These are phyloP conservation scores for Furcula furcula DNA, from an alignment of 2,888 invertebrate species.

Conservation along the genomic window DNA sequence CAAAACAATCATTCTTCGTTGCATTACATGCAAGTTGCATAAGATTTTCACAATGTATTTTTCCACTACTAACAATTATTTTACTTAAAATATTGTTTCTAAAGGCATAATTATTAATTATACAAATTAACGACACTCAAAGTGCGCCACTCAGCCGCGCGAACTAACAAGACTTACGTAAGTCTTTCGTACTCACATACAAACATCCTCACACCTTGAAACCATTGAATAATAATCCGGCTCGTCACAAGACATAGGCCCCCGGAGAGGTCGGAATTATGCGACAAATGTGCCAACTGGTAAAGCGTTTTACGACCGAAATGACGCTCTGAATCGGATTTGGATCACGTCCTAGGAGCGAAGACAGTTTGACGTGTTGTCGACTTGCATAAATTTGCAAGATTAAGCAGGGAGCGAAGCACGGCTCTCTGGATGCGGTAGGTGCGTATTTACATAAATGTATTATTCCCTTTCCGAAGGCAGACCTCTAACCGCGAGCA, in stretches of 20 bases:
- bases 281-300: constrained; percentile 73
- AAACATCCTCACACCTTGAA: constrained; percentile 36
- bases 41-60: no score
- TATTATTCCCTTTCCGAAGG: constrained; percentile 56
- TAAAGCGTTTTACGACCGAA: constrained; percentile 73
- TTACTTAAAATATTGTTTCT: no score
- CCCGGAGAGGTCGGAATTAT: constrained; percentile 63
- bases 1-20: no score
- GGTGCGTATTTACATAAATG: constrained; percentile 67
- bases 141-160: not conserved
- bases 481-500: constrained; percentile 32
- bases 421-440: constrained; percentile 47
- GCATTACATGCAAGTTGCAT: no score
- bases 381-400: constrained; percentile 80
- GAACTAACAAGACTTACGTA: not conserved
- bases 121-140: constrained; percentile 14
- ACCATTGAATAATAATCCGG: constrained; percentile 64
- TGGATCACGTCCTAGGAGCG: constrained; percentile 71
- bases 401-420: constrained; percentile 62
- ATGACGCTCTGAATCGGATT: constrained; percentile 74
- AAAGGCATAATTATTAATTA: not conserved
- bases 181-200: constrained; percentile 16
- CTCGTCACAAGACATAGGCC: constrained; percentile 40
- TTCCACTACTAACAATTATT: no score
- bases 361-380: constrained; percentile 77